Evolutionary conservation across 2,888 invertebrate species (phyloP).

Genomic region (Drosophila fungiperda): DNA sequence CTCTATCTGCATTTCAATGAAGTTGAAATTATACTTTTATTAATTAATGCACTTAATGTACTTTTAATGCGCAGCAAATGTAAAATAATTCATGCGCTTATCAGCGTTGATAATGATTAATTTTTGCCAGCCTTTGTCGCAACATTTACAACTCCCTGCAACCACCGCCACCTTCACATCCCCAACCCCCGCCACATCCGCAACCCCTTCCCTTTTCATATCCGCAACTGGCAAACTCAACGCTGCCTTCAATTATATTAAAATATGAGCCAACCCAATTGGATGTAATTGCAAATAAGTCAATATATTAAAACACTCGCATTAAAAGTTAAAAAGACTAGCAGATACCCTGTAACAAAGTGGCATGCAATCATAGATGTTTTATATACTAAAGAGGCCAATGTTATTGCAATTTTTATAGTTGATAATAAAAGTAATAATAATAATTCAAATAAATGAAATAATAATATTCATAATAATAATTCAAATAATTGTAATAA

Average conservation of each 20-base stretch:
- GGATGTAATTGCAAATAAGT: constrained; percentile 51
- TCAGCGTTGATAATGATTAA: constrained; percentile 76
- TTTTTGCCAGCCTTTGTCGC: constrained; percentile 59
- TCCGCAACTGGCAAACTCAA: constrained; percentile 41
- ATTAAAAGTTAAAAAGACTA: background rate
- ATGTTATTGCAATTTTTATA: too few species aligned
- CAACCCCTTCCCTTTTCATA: constrained; percentile 18
- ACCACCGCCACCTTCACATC: background rate
- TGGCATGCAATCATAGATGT: background rate
- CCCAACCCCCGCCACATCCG: constrained; percentile 7
- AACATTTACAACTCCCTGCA: background rate
- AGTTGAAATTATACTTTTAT: constrained; percentile 45
- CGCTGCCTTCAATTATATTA: constrained; percentile 64
- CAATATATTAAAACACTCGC: constrained; percentile 6
- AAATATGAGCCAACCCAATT: constrained; percentile 56
- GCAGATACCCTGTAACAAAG: background rate
- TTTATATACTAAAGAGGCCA: background rate
- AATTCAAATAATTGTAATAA: too few species aligned
- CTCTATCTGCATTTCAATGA: constrained; percentile 13
- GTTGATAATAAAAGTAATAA: too few species aligned
- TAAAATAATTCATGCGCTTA: constrained; percentile 75
- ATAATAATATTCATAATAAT: too few species aligned
- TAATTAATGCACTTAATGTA: constrained; percentile 76
- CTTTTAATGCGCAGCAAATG: constrained; percentile 73
- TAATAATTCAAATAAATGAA: too few species aligned